Evolutionary conservation across 1,140 invertebrate genomes (phyloP), one percentile per base, ranked within the genome.

Genomic region (Orussus abietinus): DNA sequence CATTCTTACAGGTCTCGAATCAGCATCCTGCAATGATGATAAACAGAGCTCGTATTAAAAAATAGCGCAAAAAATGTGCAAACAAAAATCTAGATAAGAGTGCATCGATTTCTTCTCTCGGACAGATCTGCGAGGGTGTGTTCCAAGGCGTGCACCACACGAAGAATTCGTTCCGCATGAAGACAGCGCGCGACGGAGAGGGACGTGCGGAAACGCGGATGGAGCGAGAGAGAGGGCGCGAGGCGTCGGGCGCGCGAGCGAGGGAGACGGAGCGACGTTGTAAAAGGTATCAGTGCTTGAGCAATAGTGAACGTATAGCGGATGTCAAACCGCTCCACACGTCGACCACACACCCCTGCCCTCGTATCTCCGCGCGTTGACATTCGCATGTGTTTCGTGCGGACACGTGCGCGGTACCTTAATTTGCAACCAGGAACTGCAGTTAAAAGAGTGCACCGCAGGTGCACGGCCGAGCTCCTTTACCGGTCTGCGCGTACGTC

Each of bases 221-320:
- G 32, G 30, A 32, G 6, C 19, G 13, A 21, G 19, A 20, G 15
- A 42, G 36, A 38, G 22, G 22, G 34, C 20, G 28, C 12, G 28
- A 21, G 38, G 9, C 33, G 26, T 25, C 30, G 32, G 21, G 18
- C 4, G 30, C n/a, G 22, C 17, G 2, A 15, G 29, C 14, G 30
- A 21, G 45, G 50, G 47, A 38, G 58, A 42, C 48, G 46, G 45
- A 54, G 45, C 49, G 48, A 62, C 53, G 53, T 49, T 47, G 52
- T 49, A 53, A 53, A 52, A 49, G 51, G 55, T 62, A 60, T 62
- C 53, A 48, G 40, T 28, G 47, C 62, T 64, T 64, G 61, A 60
- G 64, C 62, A 66, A 66, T 62, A 65, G 64, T 65, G 64, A 66
- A 62, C 53, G 64, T 62, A 62, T 55, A 63, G 53, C 58, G 63